Evolutionary conservation across 1,140 invertebrate genomes (phyloP).

Genomic region (Drosophila equinoxialis): DNA sequence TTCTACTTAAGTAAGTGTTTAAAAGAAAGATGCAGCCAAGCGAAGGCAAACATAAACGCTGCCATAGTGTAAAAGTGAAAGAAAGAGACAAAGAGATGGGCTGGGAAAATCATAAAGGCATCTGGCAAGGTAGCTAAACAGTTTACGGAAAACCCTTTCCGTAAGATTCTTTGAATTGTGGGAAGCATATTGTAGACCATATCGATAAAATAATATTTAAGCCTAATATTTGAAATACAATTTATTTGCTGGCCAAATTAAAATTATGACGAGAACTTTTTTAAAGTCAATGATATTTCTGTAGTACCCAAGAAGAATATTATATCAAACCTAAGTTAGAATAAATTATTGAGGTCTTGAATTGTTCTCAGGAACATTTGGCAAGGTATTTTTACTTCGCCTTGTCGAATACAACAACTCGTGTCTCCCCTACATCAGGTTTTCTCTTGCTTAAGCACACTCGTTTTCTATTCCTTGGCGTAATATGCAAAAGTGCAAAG

Average conservation of each 20-base stretch:
- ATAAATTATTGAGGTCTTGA: too few species aligned
- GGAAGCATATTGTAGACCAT: not conserved
- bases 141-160: not conserved
- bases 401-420: not conserved
- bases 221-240: too few species aligned
- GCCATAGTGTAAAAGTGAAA: not conserved
- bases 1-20: constrained; percentile 81
- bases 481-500: constrained; percentile 81
- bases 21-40: constrained; percentile 70
- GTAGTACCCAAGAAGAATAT: too few species aligned
- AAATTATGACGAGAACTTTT: too few species aligned
- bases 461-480: constrained; percentile 49
- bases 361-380: too few species aligned
- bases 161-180: not conserved
- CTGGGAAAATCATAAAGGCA: not conserved
- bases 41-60: constrained; percentile 32
- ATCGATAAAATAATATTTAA: too few species aligned
- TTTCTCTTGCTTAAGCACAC: constrained; percentile 23
- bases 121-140: not conserved
- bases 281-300: too few species aligned
- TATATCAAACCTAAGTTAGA: too few species aligned
- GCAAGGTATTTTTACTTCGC: not conserved
- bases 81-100: not conserved
- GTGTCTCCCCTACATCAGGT: constrained; percentile 22
- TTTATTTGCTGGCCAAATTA: too few species aligned